Evolutionary conservation across 2,888 invertebrate genomes (phyloP), one percentile per base, ranked within the genome.

Genomic region (Sepiola atlantica): DNA sequence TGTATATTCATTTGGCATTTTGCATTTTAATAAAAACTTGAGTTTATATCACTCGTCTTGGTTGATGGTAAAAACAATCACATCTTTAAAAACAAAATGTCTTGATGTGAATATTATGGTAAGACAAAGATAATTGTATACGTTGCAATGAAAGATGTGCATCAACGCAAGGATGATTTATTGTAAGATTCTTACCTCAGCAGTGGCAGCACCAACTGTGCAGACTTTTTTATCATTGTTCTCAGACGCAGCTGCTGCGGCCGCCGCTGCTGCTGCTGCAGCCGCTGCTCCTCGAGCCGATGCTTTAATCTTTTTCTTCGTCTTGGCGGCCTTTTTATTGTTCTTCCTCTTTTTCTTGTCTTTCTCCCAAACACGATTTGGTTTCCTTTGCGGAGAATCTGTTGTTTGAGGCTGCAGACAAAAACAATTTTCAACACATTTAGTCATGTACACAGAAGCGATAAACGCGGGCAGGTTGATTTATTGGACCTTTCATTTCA

Each of bases 291-390:
- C 95, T 93, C 95, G 95, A 16, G 93, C 55, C 94, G 95, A n/a
- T 35, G 55, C 92, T 24, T 92, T 92, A n/a, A 55, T 16, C n/a
- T 92, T 92, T 94, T 95, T 95, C 94, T 95, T 95, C 12, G 95
- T 92, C 94, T 96, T 96, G 18, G 95, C 96, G 24, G 96, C 95
- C 91, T 96, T 96, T 94, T 96, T 96, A 94, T 96, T 92, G 92
- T 92, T 97, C 97, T 98, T 98, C 97, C 98, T 96, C 94, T 97
- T 98, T 77, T 77, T 77, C 94, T 97, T 97, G 97, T 98, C 98
- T 96, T 98, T 99, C 96, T 98, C 98, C 99, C 99, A 99, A 35
- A 98, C 98, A 95, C 93, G 55, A 55, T 98, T 97, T 54, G 96
- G 98, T 96, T 98, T 96, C 94, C 93, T 95, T 54, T 95, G 95